phyloP scores from a whole-genome alignment of 2,113 vertebrate species.

The Megaleporinus macrocephalus region DNA sequence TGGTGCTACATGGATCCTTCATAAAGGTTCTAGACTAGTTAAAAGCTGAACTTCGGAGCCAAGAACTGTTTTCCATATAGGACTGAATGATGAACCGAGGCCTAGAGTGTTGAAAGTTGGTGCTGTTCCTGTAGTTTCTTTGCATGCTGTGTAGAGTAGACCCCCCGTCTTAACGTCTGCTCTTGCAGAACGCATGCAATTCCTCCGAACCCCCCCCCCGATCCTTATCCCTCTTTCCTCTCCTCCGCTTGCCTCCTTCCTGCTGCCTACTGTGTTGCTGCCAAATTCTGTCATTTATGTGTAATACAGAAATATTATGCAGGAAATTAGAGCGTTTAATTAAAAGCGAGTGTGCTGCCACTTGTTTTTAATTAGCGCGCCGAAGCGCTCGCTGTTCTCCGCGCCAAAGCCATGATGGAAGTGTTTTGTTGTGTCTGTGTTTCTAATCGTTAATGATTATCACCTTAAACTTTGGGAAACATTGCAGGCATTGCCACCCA shows the following conservation, averaged over 20 bases:
- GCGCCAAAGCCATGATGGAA: background rate
- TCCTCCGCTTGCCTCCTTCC: slow-evolving; percentile 43
- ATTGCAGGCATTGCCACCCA: background rate
- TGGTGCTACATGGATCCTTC: too few species aligned
- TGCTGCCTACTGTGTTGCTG: slow-evolving; percentile 56
- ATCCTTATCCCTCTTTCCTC: too few species aligned
- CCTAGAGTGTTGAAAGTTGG: too few species aligned
- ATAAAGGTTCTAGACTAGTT: too few species aligned
- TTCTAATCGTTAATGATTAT: slow-evolving; percentile 19
- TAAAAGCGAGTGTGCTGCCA: slow-evolving; percentile 32
- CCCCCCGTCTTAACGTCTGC: too few species aligned
- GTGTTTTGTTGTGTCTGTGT: background rate
- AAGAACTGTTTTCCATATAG: too few species aligned
- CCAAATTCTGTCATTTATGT: slow-evolving; percentile 75
- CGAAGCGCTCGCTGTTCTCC: background rate
- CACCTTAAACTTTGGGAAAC: background rate
- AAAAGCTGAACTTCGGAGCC: too few species aligned
- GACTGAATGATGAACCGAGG: too few species aligned
- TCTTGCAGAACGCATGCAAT: too few species aligned
- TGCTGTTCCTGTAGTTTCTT: too few species aligned
- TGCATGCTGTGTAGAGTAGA: too few species aligned
- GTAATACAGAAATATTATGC: slow-evolving; percentile 76
- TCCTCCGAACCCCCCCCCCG: too few species aligned
- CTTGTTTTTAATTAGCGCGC: slow-evolving; percentile 13
- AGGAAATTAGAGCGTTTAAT: slow-evolving; percentile 7